A percentile compares a stretch with the other conserved stretches of the same genome.
phyloP scores from a whole-genome alignment of 2,113 vertebrate species.

The Kryptolebias marmoratus region DNA sequence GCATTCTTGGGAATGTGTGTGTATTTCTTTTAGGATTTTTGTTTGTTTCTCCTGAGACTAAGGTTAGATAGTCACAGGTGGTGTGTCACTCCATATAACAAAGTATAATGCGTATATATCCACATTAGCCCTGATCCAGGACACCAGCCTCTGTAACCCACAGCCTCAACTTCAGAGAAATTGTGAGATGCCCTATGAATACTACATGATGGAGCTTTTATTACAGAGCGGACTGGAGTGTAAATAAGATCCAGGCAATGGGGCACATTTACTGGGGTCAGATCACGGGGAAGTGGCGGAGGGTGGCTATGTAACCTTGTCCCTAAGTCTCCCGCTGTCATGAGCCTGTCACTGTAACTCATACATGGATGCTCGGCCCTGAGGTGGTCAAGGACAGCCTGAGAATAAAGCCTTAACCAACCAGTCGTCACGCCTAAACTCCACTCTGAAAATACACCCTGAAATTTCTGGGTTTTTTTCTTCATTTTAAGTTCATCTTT shows the following conservation, averaged over 20 bases:
- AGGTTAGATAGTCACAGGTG: slow-evolving; percentile 52
- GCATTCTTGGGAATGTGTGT: not conserved
- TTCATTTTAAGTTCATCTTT: not conserved
- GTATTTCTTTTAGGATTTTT: slow-evolving; percentile 6
- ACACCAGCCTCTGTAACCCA: slow-evolving; percentile 61
- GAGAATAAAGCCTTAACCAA: slow-evolving; percentile 52
- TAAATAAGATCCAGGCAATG: slow-evolving; percentile 80
- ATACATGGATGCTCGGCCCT: slow-evolving; percentile 59
- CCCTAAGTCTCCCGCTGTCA: slow-evolving; percentile 68
- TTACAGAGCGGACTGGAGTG: slow-evolving; percentile 73
- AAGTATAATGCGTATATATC: slow-evolving; percentile 59
- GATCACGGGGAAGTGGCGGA: slow-evolving; percentile 73
- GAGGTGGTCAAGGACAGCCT: slow-evolving; percentile 72
- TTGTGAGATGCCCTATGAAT: slow-evolving; percentile 74
- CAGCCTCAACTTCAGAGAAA: slow-evolving; percentile 61
- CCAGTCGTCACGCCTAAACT: slow-evolving; percentile 30
- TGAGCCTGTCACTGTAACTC: slow-evolving; percentile 76
- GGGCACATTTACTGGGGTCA: slow-evolving; percentile 80
- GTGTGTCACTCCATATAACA: slow-evolving; percentile 48
- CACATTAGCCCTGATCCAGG: slow-evolving; percentile 65
- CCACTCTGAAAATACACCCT: slow-evolving; percentile 2
- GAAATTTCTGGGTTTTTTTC: slow-evolving; percentile 6
- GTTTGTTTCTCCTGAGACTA: slow-evolving; percentile 25
- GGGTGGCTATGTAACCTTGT: slow-evolving; percentile 76
- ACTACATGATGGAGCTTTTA: slow-evolving; percentile 83